Evolutionary conservation across 2,888 invertebrate genomes (phyloP), one percentile per base, ranked within the genome.

Genomic region (Seira ritae): DNA sequence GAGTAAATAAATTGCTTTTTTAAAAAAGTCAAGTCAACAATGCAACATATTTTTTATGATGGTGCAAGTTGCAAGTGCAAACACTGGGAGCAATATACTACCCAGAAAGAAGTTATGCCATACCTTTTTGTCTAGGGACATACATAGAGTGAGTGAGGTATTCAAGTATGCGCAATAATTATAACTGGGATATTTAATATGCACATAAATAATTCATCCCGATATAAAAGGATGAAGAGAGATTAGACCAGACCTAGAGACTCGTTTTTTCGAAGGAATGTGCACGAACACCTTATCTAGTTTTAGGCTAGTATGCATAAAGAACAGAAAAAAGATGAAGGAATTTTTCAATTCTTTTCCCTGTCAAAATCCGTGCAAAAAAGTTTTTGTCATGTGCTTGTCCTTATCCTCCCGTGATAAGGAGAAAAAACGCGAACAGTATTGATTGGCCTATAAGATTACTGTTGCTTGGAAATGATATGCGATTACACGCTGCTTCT

Each of bases 121-220:
- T n/a, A n/a, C n/a, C n/a, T n/a, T n/a, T n/a, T n/a, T n/a, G n/a
- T n/a, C n/a, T n/a, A n/a, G n/a, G n/a, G n/a, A n/a, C n/a, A n/a
- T n/a, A n/a, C n/a, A n/a, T n/a, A n/a, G n/a, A n/a, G n/a, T n/a
- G n/a, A n/a, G n/a, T n/a, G n/a, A n/a, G n/a, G n/a, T n/a, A n/a
- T n/a, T n/a, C n/a, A n/a, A 42, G 42, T 8, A 67, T 67, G 20
- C 10, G 22, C 12, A 72, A 80, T 76, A 76, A 81, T 82, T 76
- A 55, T 76, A 82, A 76, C 76, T 60, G 76, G 65, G 76, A 67
- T 82, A 82, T 55, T 76, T 82, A 82, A 82, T 82, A 82, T 82
- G 81, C 76, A 82, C 81, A 82, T 82, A 82, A 82, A 82, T 82
- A 82, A 82, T n/a, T 82, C 73, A 80, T 65, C 6, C 20, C 10